A percentile compares a stretch with the other conserved stretches of the same genome.
phyloP scores from a whole-genome alignment of 1,140 invertebrate species.

The Lepidurus packardi region DNA sequence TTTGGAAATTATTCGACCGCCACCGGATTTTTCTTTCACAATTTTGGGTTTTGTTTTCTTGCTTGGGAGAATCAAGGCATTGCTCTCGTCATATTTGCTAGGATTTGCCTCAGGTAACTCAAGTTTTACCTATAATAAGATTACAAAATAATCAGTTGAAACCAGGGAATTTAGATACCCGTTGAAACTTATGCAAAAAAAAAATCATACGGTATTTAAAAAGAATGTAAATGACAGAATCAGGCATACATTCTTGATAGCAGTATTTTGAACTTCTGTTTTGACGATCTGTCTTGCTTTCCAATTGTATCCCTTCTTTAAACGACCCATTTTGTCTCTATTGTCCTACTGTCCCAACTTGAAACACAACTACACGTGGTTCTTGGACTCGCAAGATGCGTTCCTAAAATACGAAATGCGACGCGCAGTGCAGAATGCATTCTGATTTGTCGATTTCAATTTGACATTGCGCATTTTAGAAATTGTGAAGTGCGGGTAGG shows the following conservation, averaged over 20 bases:
- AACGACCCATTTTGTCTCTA: conserved; percentile 33
- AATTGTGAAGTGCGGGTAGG: no score
- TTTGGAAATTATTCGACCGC: conserved; percentile 68
- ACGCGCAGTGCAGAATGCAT: no score
- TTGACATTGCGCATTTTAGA: no score
- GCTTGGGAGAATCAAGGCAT: conserved; percentile 71
- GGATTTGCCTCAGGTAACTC: conserved; percentile 49
- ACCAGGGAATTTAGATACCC: neutral
- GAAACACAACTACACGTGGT: conserved; percentile 23
- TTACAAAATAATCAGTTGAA: neutral
- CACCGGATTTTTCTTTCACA: conserved; percentile 50
- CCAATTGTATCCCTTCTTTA: conserved; percentile 61
- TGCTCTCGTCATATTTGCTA: conserved; percentile 60
- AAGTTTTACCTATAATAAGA: conserved; percentile 44
- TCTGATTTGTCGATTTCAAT: no score
- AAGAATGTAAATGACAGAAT: neutral
- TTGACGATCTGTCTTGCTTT: conserved; percentile 63
- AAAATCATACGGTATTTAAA: neutral
- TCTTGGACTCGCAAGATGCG: no score
- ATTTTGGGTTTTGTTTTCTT: conserved; percentile 71
- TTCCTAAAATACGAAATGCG: no score
- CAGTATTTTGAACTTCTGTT: conserved; percentile 62
- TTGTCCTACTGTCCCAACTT: neutral
- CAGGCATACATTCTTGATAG: conserved; percentile 58
- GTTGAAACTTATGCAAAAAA: no score